Conservation (phyloP, 2,888 invertebrate genomes). For the Machimus rusticus region DNA sequence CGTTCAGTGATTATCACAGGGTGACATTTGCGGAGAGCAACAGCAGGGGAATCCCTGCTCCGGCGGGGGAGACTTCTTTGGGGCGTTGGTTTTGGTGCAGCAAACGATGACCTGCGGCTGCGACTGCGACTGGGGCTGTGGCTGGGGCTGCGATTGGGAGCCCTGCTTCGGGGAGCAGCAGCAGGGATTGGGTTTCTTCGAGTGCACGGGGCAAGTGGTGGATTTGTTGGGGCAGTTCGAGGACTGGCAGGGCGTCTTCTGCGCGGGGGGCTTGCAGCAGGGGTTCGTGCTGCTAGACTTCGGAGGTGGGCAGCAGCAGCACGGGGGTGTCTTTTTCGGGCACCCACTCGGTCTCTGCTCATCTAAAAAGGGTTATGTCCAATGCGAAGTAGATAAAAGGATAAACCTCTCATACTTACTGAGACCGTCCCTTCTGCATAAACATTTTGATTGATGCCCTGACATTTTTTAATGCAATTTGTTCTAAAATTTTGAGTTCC, state of each 20-base stretch:
- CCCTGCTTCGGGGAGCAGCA: no score
- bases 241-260: no score
- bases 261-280: neutral
- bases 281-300: neutral
- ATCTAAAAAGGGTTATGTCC: neutral
- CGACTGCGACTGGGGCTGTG: no score
- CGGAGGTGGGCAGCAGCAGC: neutral
- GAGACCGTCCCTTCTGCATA: conserved; percentile 67
- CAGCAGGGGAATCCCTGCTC: neutral
- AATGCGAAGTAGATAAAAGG: neutral
- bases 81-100: neutral
- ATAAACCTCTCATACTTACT: neutral
- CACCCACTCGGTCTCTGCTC: neutral
- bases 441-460: conserved; percentile 54
- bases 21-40: neutral
- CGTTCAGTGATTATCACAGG: neutral
- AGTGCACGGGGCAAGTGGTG: no score
- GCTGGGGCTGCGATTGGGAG: no score
- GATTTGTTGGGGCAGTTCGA: no score
- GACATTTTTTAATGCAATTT: neutral
- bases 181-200: no score
- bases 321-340: neutral
- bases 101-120: no score
- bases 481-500: neutral
- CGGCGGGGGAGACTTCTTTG: neutral